A percentile compares a stretch with the other conserved stretches of the same genome.
Conservation (phyloP, 2,888 invertebrate genomes). For the Epinotia brunnichana region DNA sequence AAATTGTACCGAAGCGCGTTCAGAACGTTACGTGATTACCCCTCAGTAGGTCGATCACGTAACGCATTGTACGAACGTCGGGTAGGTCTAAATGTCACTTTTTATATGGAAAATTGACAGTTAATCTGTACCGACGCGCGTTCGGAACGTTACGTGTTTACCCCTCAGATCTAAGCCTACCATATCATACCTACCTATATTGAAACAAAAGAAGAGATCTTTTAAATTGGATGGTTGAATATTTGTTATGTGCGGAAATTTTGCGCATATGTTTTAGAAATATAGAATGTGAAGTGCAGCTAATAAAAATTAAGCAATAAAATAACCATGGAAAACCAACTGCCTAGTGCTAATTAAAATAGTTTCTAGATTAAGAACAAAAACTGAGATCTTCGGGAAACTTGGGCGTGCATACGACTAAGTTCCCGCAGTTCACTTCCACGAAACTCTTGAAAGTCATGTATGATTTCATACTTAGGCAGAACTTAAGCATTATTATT, state of each 20-base stretch:
- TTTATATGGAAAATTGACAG: too few relatives aligned
- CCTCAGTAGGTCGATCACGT: too few relatives aligned
- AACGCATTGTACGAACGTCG: too few relatives aligned
- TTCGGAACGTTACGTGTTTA: too few relatives aligned
- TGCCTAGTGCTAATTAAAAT: conserved; percentile 29
- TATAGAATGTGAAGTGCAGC: background rate
- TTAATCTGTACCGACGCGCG: too few relatives aligned
- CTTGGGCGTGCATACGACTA: conserved; percentile 35
- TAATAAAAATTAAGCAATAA: background rate
- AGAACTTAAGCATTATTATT: conserved; percentile 31
- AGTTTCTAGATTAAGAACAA: conserved; percentile 38
- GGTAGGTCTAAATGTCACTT: too few relatives aligned
- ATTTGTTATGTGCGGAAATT: too few relatives aligned
- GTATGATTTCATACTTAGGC: conserved; percentile 40
- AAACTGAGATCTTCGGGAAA: conserved; percentile 22
- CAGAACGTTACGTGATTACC: too few relatives aligned
- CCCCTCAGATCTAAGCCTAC: too few relatives aligned
- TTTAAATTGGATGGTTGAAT: background rate
- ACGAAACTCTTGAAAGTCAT: conserved; percentile 38
- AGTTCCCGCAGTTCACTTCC: conserved; percentile 38
- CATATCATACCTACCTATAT: too few relatives aligned
- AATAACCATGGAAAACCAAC: background rate
- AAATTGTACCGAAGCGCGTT: too few relatives aligned
- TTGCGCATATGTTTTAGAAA: too few relatives aligned
- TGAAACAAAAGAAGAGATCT: background rate